Percentiles rank a stretch among this genome's conserved stretches.
Conservation (phyloP, 2,888 invertebrate genomes). For the Eretmocerus hayati region DNA sequence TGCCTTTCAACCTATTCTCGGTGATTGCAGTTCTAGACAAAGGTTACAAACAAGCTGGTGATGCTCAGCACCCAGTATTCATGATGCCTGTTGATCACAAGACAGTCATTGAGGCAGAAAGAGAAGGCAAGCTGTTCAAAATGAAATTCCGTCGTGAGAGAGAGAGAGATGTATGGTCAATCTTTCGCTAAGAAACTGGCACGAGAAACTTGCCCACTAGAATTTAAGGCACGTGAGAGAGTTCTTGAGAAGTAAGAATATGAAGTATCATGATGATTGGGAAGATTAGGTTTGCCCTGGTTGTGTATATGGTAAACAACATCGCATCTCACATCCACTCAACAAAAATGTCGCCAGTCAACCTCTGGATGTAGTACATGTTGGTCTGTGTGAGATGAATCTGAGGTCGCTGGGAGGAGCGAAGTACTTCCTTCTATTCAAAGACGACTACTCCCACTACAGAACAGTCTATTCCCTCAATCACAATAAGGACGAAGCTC, state of each 20-base stretch:
- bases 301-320: not conserved
- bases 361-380: not conserved
- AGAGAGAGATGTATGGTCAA: not conserved
- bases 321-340: not conserved
- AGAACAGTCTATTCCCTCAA: not conserved
- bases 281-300: not conserved
- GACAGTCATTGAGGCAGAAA: not conserved
- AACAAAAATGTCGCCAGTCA: not conserved
- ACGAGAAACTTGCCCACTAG: not conserved
- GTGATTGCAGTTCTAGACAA: too few relatives aligned
- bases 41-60: too few relatives aligned
- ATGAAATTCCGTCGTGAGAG: not conserved
- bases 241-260: not conserved
- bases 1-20: constrained; percentile 31
- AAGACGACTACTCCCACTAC: not conserved
- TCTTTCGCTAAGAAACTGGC: too few relatives aligned
- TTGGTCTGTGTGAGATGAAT: not conserved
- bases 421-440: not conserved
- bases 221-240: not conserved
- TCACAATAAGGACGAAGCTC: not conserved
- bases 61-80: too few relatives aligned
- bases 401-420: too few relatives aligned
- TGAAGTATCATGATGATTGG: not conserved
- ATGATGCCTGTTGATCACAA: too few relatives aligned
- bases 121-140: not conserved